Evolutionary conservation across 2,797 vertebrate species (phyloP).

Genomic region (Scyliorhinus canicula): DNA sequence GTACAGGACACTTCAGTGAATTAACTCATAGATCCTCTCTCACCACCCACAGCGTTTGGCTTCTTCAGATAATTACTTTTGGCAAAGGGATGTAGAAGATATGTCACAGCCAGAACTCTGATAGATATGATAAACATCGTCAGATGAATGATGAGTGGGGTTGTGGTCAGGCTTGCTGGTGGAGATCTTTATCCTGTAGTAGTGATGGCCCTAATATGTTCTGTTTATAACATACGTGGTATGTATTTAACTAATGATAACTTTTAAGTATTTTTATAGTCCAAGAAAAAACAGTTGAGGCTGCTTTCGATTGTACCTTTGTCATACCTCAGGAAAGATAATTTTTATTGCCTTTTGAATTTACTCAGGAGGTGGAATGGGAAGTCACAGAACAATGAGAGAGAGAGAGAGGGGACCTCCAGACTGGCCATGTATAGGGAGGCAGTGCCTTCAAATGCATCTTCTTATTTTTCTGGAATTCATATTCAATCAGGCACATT

Average conservation of each 20-base stretch:
- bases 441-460: background rate
- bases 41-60: constrained; percentile 30
- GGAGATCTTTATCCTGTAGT: constrained; percentile 14
- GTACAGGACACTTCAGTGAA: constrained; percentile 7
- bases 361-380: background rate
- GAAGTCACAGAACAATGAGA: background rate
- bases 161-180: constrained; percentile 25
- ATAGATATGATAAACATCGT: constrained; percentile 7
- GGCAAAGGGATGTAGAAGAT: constrained; percentile 16
- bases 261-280: background rate
- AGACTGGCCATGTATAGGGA: background rate
- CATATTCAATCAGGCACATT: background rate
- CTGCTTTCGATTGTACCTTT: background rate
- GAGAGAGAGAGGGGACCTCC: background rate
- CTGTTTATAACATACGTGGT: constrained; percentile 22
- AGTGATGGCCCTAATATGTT: background rate
- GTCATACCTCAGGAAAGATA: background rate
- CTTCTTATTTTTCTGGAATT: background rate
- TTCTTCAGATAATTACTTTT: background rate
- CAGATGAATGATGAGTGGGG: constrained; percentile 22
- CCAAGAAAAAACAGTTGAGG: constrained; percentile 4
- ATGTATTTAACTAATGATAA: constrained; percentile 3
- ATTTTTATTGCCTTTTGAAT: background rate
- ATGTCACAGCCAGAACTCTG: constrained; percentile 22
- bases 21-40: background rate